phyloP scores from a whole-genome alignment of 2,888 invertebrate species.

The Zaprionus lineosus region DNA sequence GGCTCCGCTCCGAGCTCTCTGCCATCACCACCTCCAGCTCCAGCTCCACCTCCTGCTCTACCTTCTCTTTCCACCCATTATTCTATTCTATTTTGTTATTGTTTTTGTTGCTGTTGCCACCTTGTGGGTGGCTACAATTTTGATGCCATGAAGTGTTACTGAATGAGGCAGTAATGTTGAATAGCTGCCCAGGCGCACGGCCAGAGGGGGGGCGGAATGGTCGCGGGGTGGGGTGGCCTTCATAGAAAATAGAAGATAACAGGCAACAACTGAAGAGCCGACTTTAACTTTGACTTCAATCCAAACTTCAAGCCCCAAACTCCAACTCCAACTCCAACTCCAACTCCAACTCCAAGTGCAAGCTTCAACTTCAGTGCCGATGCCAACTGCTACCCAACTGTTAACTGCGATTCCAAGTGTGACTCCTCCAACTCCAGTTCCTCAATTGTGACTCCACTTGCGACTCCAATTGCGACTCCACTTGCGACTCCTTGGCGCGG shows the following conservation, averaged over 20 bases:
- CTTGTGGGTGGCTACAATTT: constrained; percentile 32
- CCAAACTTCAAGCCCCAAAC: too few species aligned
- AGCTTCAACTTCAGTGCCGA: constrained; percentile 13
- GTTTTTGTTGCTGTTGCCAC: constrained; percentile 12
- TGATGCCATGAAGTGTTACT: constrained; percentile 29
- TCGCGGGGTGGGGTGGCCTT: background rate
- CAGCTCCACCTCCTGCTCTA: background rate
- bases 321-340: constrained; percentile 19
- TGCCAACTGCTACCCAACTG: constrained; percentile 11
- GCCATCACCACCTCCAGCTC: too few species aligned
- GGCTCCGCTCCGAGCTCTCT: constrained; percentile 3
- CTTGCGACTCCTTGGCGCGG: constrained; percentile 37
- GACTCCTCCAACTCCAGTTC: constrained; percentile 3
- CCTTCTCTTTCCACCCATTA: too few species aligned
- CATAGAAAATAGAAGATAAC: constrained; percentile 4
- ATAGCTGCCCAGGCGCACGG: too few species aligned
- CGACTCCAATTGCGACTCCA: constrained; percentile 28
- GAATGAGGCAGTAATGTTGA: constrained; percentile 1
- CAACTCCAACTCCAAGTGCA: constrained; percentile 10
- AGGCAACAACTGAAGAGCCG: constrained; percentile 18
- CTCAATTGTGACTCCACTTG: background rate
- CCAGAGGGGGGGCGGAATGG: constrained; percentile 25
- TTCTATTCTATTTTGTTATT: background rate
- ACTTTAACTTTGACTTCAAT: constrained; percentile 14
- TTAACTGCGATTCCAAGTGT: background rate